phyloP scores from a whole-genome alignment of 2,888 invertebrate genomes.

The Auanema sp. region DNA sequence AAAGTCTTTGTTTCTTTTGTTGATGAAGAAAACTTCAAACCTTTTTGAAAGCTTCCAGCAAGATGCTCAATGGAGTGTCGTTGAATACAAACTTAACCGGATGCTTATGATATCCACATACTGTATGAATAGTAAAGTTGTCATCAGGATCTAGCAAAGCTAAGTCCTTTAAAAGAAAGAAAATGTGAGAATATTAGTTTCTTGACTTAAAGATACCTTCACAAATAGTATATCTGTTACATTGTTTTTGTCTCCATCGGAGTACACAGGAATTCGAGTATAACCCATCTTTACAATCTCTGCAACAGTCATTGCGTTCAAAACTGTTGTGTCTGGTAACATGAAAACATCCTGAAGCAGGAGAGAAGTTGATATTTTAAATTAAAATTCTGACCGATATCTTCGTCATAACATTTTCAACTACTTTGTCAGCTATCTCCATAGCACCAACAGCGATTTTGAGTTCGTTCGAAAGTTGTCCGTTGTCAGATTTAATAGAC shows the following conservation, averaged over 20 bases:
- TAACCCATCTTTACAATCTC: conserved; percentile 80
- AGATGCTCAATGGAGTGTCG: conserved; percentile 88
- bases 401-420: conserved; percentile 93
- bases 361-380: not conserved
- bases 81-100: conserved; percentile 93
- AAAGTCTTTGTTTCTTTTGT: not conserved
- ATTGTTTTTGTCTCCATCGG: conserved; percentile 45
- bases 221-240: conserved; percentile 75
- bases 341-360: conserved; percentile 80
- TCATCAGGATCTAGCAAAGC: conserved; percentile 98
- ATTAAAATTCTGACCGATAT: conserved; percentile 70
- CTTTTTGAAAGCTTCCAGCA: conserved; percentile 96
- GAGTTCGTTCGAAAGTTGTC: conserved; percentile 51
- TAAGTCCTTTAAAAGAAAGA: conserved; percentile 72
- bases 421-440: conserved; percentile 89
- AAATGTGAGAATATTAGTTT: too few species aligned
- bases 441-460: conserved; percentile 76
- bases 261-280: conserved; percentile 85
- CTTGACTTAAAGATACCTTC: conserved; percentile 66
- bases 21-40: conserved; percentile 7
- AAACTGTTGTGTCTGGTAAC: conserved; percentile 83
- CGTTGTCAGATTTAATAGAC: conserved; percentile 43
- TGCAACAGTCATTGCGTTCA: conserved; percentile 92
- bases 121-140: conserved; percentile 72
- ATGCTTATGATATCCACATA: conserved; percentile 77